Base-by-base conservation (phyloP, 2,113 vertebrate genomes). In the Apaloderma vittatum region DNA sequence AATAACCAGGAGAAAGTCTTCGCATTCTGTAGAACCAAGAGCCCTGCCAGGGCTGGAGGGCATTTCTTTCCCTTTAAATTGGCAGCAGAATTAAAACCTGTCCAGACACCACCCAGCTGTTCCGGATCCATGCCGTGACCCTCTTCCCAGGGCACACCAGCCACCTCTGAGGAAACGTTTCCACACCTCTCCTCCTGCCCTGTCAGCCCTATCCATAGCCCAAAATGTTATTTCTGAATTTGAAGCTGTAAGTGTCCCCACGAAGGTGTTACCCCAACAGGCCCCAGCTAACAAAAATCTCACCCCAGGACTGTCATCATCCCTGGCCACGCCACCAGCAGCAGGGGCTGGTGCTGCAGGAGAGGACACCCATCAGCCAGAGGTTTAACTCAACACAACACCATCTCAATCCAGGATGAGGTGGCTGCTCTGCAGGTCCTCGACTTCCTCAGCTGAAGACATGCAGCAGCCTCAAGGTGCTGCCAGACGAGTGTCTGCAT, bases 261-360 rank as follows among this genome's bases (percentile, higher is more conserved):
- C 0, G 1, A n/a, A 48, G 22, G 23, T 12, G 9, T 3, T 29
- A 68, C 11, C 48, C 37, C 0, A 0, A 48, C 3, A 8, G 81
- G 20, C 15, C 8, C 24, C 0, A 0, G 48, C 32, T 32, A 89
- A 77, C 20, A 77, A 65, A 87, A 78, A 30, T 34, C 29, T 34
- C 49, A 55, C 20, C 21, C 26, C 71, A 55, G 43, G 22, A 34
- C 13, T 52, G 24, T 8, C 27, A n/a, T 62, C 14, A 59, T 2
- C 4, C 14, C 40, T 1, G 1, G 77, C 17, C 26, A 34, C 0
- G 2, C 29, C 63, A 70, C 21, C 29, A 23, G 29, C 54, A 86
- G 27, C n/a, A 30, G 62, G 10, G 6, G 12, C 34, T 46, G 9
- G 19, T 3, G 46, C 52, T 91, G 68, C 46, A 80, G 45, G 59